phyloP scores from a whole-genome alignment of 2,113 vertebrate species.

The Stegastes partitus region DNA sequence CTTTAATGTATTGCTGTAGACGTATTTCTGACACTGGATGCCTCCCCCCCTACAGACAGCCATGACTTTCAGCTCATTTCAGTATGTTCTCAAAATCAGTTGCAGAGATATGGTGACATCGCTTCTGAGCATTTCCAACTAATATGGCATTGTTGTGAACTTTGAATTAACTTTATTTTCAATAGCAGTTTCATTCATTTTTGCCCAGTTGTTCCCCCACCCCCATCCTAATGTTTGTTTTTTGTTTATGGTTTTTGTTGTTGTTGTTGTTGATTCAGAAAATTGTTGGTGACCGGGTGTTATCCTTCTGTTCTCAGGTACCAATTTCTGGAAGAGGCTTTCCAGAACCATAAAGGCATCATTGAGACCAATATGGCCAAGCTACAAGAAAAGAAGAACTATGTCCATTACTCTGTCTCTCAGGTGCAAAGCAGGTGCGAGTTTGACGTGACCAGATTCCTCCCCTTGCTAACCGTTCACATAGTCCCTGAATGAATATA shows the following conservation, averaged over 20 bases:
- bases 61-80: background rate
- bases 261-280: no score
- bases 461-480: background rate
- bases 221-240: no score
- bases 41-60: background rate
- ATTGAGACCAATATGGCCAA: constrained; percentile 95
- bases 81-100: background rate
- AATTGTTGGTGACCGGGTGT: background rate
- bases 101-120: no score
- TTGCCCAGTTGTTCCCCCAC: no score
- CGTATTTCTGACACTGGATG: no score
- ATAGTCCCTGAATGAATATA: background rate
- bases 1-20: background rate
- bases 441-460: background rate
- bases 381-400: constrained; percentile 97
- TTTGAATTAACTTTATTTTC: no score
- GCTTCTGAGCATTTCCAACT: no score
- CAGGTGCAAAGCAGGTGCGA: constrained; percentile 96
- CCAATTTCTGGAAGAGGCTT: constrained; percentile 98
- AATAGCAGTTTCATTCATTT: no score
- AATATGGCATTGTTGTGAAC: no score
- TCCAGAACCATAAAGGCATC: constrained; percentile 96
- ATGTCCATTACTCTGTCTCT: constrained; percentile 94
- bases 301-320: constrained; percentile 86
- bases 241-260: no score